Evolutionary conservation across 2,113 vertebrate genomes (phyloP), one percentile per base, ranked within the genome.

Genomic region (Pitta sordida): DNA sequence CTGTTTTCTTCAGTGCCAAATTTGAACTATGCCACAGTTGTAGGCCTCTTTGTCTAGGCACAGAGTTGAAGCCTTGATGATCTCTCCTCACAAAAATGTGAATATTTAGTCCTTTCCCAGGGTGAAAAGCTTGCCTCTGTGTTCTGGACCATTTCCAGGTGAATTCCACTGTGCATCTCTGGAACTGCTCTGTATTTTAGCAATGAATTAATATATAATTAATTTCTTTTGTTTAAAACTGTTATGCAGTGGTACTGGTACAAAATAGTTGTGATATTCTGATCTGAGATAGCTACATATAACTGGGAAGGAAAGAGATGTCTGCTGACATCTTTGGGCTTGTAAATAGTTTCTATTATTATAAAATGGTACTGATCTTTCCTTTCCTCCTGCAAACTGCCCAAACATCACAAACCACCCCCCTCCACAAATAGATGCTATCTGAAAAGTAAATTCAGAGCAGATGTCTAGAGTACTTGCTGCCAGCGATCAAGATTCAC

Each of bases 381-480:
- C 68, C 56, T 93, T 83, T 51, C 44, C 56, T 83, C 43, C 73
- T 90, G 83, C 68, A 93, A 85, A 67, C 83, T 73, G 69, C n/a
- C 19, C 60, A 60, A 91, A 91, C 83, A 85, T 92, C 93, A 90
- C 43, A 65, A 64, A 89, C 37, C 11, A 87, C 56, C 2, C 24
- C 37, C 48, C 4, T 51, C n/a, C 59, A 86, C 37, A 78, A 52
- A 67, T 1, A 97, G 81, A 95, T 93, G 92, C 91, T 92, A 96
- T 97, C 95, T 89, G 91, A 95, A 97, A 96, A 96, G 74, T 63
- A 97, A 97, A 98, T 95, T 94, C 46, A 94, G 94, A 97, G 88
- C 96, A 98, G 95, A 98, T 97, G 96, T 96, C 89, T 96, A 93
- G 92, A 97, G 83, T 91, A 88, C 83, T 96, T 86, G 43, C 63